Evolutionary conservation across 2,888 invertebrate species (phyloP), one percentile per base, ranked within the genome.

Genomic region (Maniola hyperantus): DNA sequence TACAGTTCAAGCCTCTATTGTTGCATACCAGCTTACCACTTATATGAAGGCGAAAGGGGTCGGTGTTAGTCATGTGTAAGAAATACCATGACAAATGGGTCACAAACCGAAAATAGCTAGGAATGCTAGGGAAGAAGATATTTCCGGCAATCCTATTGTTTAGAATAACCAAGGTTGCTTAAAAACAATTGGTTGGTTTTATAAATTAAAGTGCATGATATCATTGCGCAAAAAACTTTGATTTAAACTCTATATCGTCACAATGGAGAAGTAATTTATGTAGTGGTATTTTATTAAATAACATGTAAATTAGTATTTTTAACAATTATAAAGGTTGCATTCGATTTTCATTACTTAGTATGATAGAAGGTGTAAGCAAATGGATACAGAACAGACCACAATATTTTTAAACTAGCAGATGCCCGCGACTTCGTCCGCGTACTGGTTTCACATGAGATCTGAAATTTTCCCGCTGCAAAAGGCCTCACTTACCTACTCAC

Each of bases 91-190:
- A 20, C 5, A 39, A 50, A 61, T 39, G 36, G 39, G 61, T 36
- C 34, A 57, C 20, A 57, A 5, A 20, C 57, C 15, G 18, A 61
- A 61, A 36, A 50, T 20, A 33, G 13, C 11, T 51, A 61, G 61
- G 18, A 39, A 51, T 15, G 13, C 11, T 51, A 61, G 61, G 18
- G 26, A 51, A 34, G 20, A 51, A 48, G 33, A 61, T 61, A 50
- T 51, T 39, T 51, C 61, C 50, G 34, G 61, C 20, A 61, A 61
- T 48, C 46, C 48, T 20, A 20, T 61, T 51, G 50, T 61, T 20
- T 20, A 11, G n/a, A 48, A 50, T n/a, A 0, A 36, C 61, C 61
- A 61, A 61, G 61, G 61, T 39, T 61, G 6, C 10, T 36, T 36
- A n/a, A 50, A 10, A 61, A 61, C 50, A 51, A 48, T 50, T 2